Evolutionary conservation across 1,140 invertebrate species (phyloP), one percentile per base, ranked within the genome.

Genomic region (Diabrotica virgifera): DNA sequence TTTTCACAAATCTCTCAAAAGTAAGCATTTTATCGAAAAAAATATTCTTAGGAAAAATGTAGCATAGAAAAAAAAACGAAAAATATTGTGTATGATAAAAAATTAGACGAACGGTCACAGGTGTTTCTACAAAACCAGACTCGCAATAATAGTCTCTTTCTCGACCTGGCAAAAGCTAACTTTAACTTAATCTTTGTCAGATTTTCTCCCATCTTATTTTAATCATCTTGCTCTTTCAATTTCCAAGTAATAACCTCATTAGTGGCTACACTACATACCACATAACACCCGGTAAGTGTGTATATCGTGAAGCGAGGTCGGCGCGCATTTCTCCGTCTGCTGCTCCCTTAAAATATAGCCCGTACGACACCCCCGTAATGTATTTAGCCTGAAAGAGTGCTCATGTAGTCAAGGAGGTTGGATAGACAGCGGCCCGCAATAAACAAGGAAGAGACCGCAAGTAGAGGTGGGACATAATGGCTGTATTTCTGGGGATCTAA

Each of bases 361-460:
- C 12, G 46, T 51, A 58, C 56, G 56, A 58, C 56, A 40, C 36
- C 56, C 36, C 35, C 56, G 36, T 58, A 37, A 58, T 58, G 56
- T 40, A 58, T 58, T 58, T 58, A 58, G 56, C 56, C 56, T 58
- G 56, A 58, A 58, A 58, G 56, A 58, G 36, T 58, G 56, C 56
- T 58, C 56, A 58, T 58, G 36, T 40, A 58, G 56, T 13, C 8
- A 58, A 58, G 56, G 36, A 35, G 56, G 62, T 64, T 64, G 46
- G 53, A 68, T 60, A 68, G 63, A 64, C 66, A 68, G 63, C 46
- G 53, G 14, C 59, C 50, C 38, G 66, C 60, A 61, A 64, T 68
- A 68, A 68, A 68, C 66, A 68, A 68, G 66, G 53, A 24, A 24
- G 24, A 24, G 24, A 24, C 24, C 24, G 24, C 24, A 24, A 24